Conservation (phyloP, 2,888 invertebrate genomes). For the Acanthosepion lycidas region DNA sequence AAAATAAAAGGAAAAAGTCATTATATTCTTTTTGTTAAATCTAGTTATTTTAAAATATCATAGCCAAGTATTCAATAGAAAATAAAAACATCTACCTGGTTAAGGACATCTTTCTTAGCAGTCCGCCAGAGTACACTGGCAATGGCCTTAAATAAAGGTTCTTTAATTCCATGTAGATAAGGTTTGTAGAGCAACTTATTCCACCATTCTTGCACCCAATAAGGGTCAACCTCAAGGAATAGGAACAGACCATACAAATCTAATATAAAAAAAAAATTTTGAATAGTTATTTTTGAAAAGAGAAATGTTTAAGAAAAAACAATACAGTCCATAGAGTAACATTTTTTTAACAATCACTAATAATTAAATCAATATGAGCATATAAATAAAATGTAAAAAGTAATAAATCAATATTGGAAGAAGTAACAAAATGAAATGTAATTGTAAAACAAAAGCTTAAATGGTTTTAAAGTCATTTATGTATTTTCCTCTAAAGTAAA, state of each 20-base stretch:
- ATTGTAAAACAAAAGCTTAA: too few species aligned
- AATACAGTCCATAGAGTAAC: not conserved
- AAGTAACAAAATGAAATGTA: too few species aligned
- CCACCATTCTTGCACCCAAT: conserved; percentile 78
- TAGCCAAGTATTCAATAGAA: not conserved
- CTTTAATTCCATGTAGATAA: conserved; percentile 75
- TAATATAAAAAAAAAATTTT: conserved; percentile 53
- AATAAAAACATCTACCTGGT: conserved; percentile 77
- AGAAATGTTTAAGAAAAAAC: not conserved
- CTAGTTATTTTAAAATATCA: not conserved
- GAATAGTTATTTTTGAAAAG: not conserved
- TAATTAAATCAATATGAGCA: not conserved
- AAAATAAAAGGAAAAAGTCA: too few species aligned
- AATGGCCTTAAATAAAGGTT: conserved; percentile 78
- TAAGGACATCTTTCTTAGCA: conserved; percentile 80
- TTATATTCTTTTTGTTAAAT: too few species aligned
- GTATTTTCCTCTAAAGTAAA: too few species aligned
- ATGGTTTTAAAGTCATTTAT: too few species aligned
- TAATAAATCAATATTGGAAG: too few species aligned
- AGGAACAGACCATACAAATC: conserved; percentile 79
- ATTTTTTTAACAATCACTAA: not conserved
- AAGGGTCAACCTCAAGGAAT: conserved; percentile 80
- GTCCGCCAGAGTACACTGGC: conserved; percentile 82
- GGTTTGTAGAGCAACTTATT: conserved; percentile 77
- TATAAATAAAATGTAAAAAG: not conserved